Conservation (phyloP, 1,140 invertebrate genomes). For the Rhopalosiphum maidis region DNA sequence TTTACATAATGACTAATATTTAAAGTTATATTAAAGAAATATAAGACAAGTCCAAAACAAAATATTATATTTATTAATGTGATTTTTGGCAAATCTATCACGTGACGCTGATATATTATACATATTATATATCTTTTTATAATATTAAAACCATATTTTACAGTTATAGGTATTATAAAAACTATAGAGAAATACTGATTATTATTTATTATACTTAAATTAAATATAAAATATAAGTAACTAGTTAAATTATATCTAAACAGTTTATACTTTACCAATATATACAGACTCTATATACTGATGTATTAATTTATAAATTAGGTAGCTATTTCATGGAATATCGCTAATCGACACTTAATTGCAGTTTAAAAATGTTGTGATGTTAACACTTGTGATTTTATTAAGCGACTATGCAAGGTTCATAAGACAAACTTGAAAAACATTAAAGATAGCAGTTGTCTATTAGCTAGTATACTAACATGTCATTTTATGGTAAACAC, state of each 20-base stretch:
- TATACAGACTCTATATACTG: too few species aligned
- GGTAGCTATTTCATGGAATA: too few species aligned
- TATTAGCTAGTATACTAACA: neutral
- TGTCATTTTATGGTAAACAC: neutral
- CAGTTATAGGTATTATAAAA: neutral
- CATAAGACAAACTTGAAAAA: neutral
- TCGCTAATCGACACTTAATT: too few species aligned
- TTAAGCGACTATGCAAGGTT: neutral
- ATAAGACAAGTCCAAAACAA: neutral
- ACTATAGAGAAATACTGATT: neutral
- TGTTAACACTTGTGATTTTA: neutral
- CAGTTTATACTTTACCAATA: too few species aligned
- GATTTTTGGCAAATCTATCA: neutral
- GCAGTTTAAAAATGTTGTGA: neutral
- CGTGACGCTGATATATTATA: neutral
- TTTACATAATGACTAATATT: neutral
- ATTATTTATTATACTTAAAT: neutral
- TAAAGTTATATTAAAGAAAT: neutral
- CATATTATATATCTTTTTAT: too few species aligned
- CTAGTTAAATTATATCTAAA: too few species aligned
- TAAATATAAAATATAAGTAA: neutral
- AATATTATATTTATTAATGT: neutral
- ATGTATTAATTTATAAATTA: too few species aligned
- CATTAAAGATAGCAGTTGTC: neutral
- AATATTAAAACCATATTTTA: neutral